Evolutionary conservation across 30 jellyfish, hydroid and myxozoan genomes (phyloP), one percentile per base, ranked within the genome.

Genomic region (Hydra vulgaris): DNA sequence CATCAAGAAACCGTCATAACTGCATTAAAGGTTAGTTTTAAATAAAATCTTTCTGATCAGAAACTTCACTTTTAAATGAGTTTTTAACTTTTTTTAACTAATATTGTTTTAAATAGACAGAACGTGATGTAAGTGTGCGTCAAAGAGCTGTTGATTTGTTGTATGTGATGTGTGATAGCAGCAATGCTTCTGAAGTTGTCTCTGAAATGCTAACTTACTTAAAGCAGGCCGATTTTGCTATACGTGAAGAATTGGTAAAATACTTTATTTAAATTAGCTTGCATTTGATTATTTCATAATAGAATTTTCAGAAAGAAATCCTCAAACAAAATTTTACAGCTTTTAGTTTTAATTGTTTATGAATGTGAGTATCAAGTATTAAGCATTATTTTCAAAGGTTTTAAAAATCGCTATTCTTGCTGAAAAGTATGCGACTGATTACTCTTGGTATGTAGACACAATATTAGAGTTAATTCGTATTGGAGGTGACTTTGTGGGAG

Each of bases 401-500:
- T 76, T 90, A 81, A 90, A 90, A 82, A 90, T 90, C 40, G 97
- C 97, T 67, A 90, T 90, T 25, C 95, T 90, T 19, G 97, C 97
- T 20, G 97, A 90, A 78, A 90, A 90, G 72, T 90, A 84, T 82
- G 97, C 97, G 8, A 90, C 97, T 4, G 97, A 90, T 74, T 90
- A 90, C 70, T 90, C 97, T 3, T 90, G 97, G 97, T 90, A 90
- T 82, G 97, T 90, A 26, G 97, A 90, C 78, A 90, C 92, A 24
- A 90, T 90, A 71, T 88, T 90, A n/a, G 97, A 90, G 71, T 84
- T 90, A 55, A 90, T 90, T 71, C 71, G 95, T 68, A 95, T 90
- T 77, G 97, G 97, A 5, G 97, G 97, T 5, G 97, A 90, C 79
- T 90, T 90, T 70, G 97, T 90, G 70, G 97, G 97, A 18, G 97